These are phyloP conservation scores for Parascotia fuliginaria DNA, from an alignment of 2,888 invertebrate species.

Conservation along the genomic window DNA sequence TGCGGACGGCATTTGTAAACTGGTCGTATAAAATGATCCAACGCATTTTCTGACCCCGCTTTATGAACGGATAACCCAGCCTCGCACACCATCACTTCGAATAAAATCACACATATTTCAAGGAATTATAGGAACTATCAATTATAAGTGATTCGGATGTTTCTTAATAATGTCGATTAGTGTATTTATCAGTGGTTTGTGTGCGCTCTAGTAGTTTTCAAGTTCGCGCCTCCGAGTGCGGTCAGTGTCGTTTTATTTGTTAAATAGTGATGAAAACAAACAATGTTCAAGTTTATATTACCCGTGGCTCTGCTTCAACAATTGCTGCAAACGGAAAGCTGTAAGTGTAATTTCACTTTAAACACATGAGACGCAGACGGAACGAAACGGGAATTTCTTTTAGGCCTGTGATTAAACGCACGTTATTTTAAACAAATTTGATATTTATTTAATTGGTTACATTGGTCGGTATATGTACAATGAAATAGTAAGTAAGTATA, in stretches of 20 bases:
- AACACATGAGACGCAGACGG: conserved; percentile 11
- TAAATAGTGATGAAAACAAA: conserved; percentile 31
- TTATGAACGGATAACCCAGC: conserved; percentile 30
- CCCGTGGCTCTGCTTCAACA: conserved; percentile 40
- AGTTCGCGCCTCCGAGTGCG: conserved; percentile 10
- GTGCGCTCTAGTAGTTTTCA: conserved; percentile 7
- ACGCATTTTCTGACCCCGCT: conserved; percentile 23
- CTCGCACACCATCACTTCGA: conserved; percentile 18
- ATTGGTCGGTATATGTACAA: neutral
- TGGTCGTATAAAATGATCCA: conserved; percentile 30
- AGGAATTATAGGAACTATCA: conserved; percentile 5
- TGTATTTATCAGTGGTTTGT: conserved; percentile 8
- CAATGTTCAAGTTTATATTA: conserved; percentile 43
- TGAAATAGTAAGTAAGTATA: neutral
- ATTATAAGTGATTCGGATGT: conserved; percentile 10
- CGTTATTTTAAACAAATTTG: conserved; percentile 26
- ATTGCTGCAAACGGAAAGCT: conserved; percentile 40
- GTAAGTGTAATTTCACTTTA: conserved; percentile 49
- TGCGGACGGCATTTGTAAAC: conserved; percentile 22
- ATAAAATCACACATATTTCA: conserved; percentile 1
- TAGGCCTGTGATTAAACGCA: conserved; percentile 22
- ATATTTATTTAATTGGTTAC: conserved; percentile 16
- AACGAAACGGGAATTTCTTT: conserved; percentile 30
- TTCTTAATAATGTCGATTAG: conserved; percentile 8
- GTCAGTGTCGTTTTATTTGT: conserved; percentile 14